Conservation (phyloP, 2,113 vertebrate species). For the Pseudorhombus dupliciocellatus region DNA sequence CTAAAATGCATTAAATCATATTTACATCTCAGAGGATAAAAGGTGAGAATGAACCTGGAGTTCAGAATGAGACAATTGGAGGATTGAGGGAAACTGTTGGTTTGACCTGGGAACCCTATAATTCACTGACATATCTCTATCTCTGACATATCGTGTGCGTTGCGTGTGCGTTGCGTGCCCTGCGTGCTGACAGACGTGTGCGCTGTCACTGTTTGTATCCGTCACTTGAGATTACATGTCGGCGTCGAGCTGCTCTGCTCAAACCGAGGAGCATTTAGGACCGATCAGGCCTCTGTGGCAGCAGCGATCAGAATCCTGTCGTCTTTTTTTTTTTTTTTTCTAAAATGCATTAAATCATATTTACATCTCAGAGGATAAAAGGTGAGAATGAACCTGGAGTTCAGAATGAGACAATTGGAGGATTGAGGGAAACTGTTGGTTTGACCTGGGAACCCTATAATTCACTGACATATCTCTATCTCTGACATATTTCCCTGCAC, state of each 20-base stretch:
- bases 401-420: background rate
- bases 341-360: too few relatives aligned
- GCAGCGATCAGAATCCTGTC: too few relatives aligned
- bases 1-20: too few relatives aligned
- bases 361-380: too few relatives aligned
- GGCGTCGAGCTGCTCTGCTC: too few relatives aligned
- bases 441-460: slow-evolving; percentile 3
- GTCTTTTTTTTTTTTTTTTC: too few relatives aligned
- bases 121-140: background rate
- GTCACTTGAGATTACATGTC: too few relatives aligned
- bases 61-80: background rate
- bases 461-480: background rate
- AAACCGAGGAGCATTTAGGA: background rate
- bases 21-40: too few relatives aligned
- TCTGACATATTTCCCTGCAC: background rate
- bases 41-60: background rate
- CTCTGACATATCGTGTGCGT: background rate
- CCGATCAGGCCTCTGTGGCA: background rate
- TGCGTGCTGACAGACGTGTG: background rate
- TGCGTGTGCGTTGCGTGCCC: background rate
- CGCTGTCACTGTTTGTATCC: too few relatives aligned
- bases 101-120: slow-evolving; percentile 8
- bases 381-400: background rate
- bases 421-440: slow-evolving; percentile 5
- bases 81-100: slow-evolving; percentile 1